These are phyloP conservation scores for Drosophila trapezifrons DNA, from an alignment of 1,140 invertebrate genomes.

Conservation along the genomic window DNA sequence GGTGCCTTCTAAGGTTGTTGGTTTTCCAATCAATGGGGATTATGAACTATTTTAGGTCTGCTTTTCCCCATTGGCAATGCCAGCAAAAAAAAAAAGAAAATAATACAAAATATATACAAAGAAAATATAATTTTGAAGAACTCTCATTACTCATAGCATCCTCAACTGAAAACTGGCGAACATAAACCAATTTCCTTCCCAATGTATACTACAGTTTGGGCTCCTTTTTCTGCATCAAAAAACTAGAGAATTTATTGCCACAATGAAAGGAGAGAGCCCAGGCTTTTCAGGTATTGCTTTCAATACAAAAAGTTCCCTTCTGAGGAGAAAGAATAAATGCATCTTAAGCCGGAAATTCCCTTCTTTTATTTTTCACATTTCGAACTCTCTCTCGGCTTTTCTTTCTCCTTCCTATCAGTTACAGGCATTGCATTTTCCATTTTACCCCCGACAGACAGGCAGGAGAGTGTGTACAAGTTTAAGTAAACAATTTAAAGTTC, in stretches of 20 bases:
- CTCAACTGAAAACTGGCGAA: not conserved
- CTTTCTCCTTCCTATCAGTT: not conserved
- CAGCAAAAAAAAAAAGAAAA: not conserved
- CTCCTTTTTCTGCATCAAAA: not conserved
- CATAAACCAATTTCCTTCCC: too few relatives aligned
- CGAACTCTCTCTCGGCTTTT: not conserved
- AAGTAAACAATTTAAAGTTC: conserved; percentile 27
- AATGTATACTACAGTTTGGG: too few relatives aligned
- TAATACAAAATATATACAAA: not conserved
- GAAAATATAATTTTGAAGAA: not conserved
- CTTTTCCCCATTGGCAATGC: conserved; percentile 3
- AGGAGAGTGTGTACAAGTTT: not conserved
- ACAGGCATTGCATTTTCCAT: not conserved
- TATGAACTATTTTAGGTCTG: conserved; percentile 69
- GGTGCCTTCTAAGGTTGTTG: conserved; percentile 9
- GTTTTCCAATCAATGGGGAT: conserved; percentile 68
- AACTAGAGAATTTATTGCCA: not conserved
- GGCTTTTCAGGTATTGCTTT: conserved; percentile 2
- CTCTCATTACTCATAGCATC: not conserved
- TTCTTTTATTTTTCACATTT: conserved; percentile 3
- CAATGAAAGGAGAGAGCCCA: too few relatives aligned
- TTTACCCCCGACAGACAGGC: not conserved
- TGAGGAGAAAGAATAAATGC: conserved; percentile 7
- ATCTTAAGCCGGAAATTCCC: conserved; percentile 17
- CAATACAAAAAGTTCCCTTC: conserved; percentile 6